Conservation (phyloP, 2,113 vertebrate genomes). For the Chlorodrepanis virens region DNA sequence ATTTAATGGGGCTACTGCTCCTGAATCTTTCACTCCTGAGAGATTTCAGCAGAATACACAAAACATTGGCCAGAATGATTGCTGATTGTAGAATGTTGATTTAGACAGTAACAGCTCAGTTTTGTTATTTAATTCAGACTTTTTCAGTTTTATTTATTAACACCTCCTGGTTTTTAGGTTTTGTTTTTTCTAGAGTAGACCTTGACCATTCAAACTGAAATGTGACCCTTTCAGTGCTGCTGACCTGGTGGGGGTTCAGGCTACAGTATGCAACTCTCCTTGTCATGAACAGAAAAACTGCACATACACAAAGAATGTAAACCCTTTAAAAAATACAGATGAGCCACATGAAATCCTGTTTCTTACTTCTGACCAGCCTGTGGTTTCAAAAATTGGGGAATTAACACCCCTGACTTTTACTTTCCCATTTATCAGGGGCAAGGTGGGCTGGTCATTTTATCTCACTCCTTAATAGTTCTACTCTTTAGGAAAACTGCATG, state of each 20-base stretch:
- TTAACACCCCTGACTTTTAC: not conserved
- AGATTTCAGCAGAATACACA: not conserved
- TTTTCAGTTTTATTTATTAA: no score
- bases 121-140: not conserved
- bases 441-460: not conserved
- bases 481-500: not conserved
- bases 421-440: not conserved
- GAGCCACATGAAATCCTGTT: not conserved
- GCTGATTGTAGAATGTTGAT: not conserved
- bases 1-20: not conserved
- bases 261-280: not conserved
- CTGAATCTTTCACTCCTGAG: not conserved
- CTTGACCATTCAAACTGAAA: not conserved
- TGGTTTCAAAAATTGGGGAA: not conserved
- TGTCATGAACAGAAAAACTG: not conserved
- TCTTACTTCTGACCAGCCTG: not conserved
- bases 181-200: not conserved
- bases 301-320: not conserved
- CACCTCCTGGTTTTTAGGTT: not conserved
- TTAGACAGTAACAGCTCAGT: not conserved
- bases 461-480: not conserved
- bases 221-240: not conserved
- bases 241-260: not conserved
- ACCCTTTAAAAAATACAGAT: not conserved
- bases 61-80: not conserved